These are phyloP conservation scores for Eulithis testata DNA, from an alignment of 2,888 invertebrate genomes.

Conservation along the genomic window DNA sequence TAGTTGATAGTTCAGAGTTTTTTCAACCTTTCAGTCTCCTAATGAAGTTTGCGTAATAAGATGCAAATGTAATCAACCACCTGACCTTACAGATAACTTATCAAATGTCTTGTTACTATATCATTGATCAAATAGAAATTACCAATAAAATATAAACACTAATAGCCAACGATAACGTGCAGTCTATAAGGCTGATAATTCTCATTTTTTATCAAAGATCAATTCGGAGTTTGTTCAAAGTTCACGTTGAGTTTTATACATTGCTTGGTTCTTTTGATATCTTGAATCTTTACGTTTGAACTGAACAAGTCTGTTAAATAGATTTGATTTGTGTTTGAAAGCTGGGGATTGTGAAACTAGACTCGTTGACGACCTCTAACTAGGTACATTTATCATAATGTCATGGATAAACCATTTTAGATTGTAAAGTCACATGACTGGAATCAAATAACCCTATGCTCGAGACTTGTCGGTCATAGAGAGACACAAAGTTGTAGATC, in stretches of 20 bases:
- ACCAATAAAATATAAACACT: conserved; percentile 9
- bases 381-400: conserved; percentile 9
- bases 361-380: conserved; percentile 4
- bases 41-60: not conserved
- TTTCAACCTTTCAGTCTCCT: conserved; percentile 1
- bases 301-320: too few species aligned
- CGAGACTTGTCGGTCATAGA: not conserved
- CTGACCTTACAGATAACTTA: conserved; percentile 18
- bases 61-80: not conserved
- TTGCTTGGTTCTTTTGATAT: not conserved
- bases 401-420: conserved; percentile 7
- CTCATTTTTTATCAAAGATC: not conserved
- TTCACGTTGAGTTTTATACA: not conserved
- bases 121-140: conserved; percentile 16
- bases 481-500: not conserved
- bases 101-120: conserved; percentile 16
- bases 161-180: not conserved
- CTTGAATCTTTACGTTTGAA: not conserved
- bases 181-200: not conserved
- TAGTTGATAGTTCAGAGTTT: not conserved
- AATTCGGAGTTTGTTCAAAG: conserved; percentile 5
- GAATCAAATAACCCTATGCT: conserved; percentile 6
- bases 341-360: not conserved
- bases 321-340: not conserved
- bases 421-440: conserved; percentile 16